Evolutionary conservation across 2,113 vertebrate species (phyloP).

Genomic region (Mystacornis crossleyi): DNA sequence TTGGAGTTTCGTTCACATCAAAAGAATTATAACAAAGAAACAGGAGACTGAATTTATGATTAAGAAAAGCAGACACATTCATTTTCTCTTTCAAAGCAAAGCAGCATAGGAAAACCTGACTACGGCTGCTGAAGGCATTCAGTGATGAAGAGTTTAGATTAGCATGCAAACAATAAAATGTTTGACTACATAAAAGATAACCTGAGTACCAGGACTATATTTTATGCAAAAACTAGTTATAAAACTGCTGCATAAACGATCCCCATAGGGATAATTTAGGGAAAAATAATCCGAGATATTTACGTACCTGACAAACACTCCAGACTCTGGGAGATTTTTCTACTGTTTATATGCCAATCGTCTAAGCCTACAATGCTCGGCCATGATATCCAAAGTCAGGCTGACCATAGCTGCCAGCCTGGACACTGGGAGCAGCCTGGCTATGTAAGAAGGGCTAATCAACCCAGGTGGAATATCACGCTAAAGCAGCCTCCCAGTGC

Average conservation of each 20-base stretch:
- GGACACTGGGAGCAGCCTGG: background rate
- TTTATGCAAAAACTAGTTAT: constrained; percentile 59
- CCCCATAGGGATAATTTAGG: constrained; percentile 29
- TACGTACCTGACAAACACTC: constrained; percentile 58
- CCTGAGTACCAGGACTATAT: constrained; percentile 19
- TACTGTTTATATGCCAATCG: background rate
- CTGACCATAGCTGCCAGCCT: background rate
- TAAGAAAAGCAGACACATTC: constrained; percentile 63
- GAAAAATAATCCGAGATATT: constrained; percentile 57
- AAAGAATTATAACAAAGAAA: constrained; percentile 72
- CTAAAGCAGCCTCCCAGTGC: background rate
- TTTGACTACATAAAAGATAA: constrained; percentile 49
- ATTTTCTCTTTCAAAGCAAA: constrained; percentile 56
- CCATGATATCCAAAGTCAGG: background rate
- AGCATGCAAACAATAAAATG: constrained; percentile 64
- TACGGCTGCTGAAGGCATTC: constrained; percentile 29
- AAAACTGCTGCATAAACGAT: constrained; percentile 53
- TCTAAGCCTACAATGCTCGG: background rate
- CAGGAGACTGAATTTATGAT: constrained; percentile 60
- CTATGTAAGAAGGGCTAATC: background rate
- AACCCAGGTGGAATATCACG: background rate
- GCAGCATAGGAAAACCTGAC: constrained; percentile 34
- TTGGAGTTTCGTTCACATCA: constrained; percentile 67
- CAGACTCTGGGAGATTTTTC: background rate
- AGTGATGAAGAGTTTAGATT: constrained; percentile 64